phyloP scores from a whole-genome alignment of 1,140 invertebrate genomes.

The Parasteatoda tepidariorum region DNA sequence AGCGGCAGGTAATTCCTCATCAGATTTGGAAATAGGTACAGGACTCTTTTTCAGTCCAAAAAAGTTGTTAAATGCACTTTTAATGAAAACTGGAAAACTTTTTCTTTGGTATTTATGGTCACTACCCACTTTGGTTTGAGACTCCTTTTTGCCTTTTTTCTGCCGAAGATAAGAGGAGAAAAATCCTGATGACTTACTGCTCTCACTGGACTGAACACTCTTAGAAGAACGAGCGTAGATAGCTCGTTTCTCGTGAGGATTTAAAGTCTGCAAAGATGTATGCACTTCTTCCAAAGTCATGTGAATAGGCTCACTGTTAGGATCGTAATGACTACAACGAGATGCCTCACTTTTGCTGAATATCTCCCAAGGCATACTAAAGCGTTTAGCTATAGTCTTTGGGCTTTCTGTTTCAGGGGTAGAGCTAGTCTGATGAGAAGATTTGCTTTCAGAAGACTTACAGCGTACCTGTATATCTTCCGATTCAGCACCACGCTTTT shows the following conservation, averaged over 20 bases:
- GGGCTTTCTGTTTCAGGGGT: conserved; percentile 21
- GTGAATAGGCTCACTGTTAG: conserved; percentile 78
- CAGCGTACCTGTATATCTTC: background rate
- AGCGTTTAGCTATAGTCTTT: conserved; percentile 38
- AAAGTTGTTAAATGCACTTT: conserved; percentile 61
- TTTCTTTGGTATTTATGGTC: conserved; percentile 59
- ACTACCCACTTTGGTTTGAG: conserved; percentile 1
- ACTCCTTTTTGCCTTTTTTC: conserved; percentile 41
- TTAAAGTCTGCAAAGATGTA: conserved; percentile 74
- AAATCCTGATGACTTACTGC: conserved; percentile 63
- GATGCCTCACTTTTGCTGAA: conserved; percentile 45
- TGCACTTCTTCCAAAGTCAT: conserved; percentile 88
- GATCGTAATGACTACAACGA: conserved; percentile 21
- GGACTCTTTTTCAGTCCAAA: conserved; percentile 58
- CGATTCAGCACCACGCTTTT: background rate
- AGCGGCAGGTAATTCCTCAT: conserved; percentile 34
- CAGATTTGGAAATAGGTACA: conserved; percentile 38
- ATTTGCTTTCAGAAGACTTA: conserved; percentile 29
- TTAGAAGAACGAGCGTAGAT: conserved; percentile 36
- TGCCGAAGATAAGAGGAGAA: conserved; percentile 52
- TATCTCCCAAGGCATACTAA: conserved; percentile 55
- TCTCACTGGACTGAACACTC: conserved; percentile 40
- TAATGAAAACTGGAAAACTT: conserved; percentile 62
- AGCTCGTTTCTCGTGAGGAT: conserved; percentile 22
- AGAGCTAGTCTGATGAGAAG: conserved; percentile 17